phyloP scores from a whole-genome alignment of 2,113 vertebrate species.

The Stegostoma tigrinum region DNA sequence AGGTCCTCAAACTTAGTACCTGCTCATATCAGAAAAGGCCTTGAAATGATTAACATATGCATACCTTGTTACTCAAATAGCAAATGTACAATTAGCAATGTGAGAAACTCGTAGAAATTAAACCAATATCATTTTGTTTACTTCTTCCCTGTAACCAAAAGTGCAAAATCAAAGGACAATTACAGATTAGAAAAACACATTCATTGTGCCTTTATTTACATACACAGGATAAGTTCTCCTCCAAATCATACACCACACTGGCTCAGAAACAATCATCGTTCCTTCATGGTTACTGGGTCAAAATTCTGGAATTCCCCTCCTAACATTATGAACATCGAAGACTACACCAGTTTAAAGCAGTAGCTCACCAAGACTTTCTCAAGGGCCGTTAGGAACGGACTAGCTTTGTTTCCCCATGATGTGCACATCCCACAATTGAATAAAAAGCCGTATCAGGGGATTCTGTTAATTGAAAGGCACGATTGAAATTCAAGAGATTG shows the following conservation, averaged over 20 bases:
- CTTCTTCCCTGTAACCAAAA: not conserved
- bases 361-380: not conserved
- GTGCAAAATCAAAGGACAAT: not conserved
- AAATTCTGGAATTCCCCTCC: too few relatives aligned
- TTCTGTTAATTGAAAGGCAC: not conserved
- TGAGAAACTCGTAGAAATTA: not conserved
- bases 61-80: not conserved
- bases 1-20: not conserved
- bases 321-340: too few relatives aligned
- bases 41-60: not conserved
- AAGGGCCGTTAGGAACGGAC: too few relatives aligned
- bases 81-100: not conserved
- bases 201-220: not conserved
- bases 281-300: too few relatives aligned
- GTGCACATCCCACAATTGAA: too few relatives aligned
- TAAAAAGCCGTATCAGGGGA: not conserved
- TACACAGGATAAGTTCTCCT: not conserved
- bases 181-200: not conserved
- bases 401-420: too few relatives aligned
- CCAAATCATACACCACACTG: too few relatives aligned
- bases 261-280: too few relatives aligned
- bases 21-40: not conserved
- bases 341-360: too few relatives aligned
- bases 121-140: not conserved
- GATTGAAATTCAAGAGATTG: not conserved